These are phyloP conservation scores for Crocodylus rhombifer DNA, from an alignment of 2,797 vertebrate genomes.

Conservation along the genomic window DNA sequence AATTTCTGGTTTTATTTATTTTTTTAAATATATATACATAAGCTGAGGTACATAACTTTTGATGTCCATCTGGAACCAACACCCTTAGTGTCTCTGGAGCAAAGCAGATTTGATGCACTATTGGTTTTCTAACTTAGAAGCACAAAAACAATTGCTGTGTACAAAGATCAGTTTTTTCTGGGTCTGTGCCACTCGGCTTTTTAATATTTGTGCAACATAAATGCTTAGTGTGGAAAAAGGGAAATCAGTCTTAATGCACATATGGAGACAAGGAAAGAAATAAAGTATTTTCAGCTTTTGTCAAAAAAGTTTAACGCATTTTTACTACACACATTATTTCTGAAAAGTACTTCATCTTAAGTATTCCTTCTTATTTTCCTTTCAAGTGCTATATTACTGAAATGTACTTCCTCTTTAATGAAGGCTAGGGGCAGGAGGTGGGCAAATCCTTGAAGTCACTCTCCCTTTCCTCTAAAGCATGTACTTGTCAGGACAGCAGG, in stretches of 20 bases:
- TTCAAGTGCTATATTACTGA: not conserved
- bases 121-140: conserved; percentile 73
- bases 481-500: not conserved
- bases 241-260: not conserved
- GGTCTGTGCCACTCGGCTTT: conserved; percentile 30
- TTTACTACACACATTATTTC: not conserved
- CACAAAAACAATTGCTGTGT: conserved; percentile 57
- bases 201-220: conserved; percentile 8
- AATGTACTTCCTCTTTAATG: not conserved
- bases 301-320: not conserved
- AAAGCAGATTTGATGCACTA: conserved; percentile 66
- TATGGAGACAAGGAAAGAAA: not conserved
- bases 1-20: not conserved
- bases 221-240: not conserved
- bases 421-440: no score
- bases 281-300: not conserved
- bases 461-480: not conserved
- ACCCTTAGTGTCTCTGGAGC: conserved; percentile 50
- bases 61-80: conserved; percentile 59
- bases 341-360: not conserved
- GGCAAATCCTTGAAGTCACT: not conserved
- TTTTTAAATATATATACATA: conserved; percentile 23
- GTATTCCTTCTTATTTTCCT: not conserved
- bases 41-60: conserved; percentile 61
- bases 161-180: conserved; percentile 46